phyloP scores from a whole-genome alignment of 1,140 invertebrate species.

The Planococcus citri region DNA sequence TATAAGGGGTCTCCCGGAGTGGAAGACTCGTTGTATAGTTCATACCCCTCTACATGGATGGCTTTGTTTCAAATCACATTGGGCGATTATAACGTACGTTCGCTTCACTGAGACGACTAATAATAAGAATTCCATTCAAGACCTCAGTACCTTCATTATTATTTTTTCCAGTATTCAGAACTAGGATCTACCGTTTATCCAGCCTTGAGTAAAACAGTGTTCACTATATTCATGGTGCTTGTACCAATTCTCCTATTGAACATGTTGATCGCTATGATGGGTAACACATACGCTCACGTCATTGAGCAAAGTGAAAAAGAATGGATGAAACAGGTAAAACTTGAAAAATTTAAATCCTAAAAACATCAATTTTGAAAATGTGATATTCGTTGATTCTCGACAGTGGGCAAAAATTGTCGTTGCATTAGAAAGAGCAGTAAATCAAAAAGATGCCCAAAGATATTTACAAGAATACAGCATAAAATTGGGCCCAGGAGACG shows the following conservation, averaged over 20 bases:
- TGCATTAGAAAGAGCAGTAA: slow-evolving; percentile 81
- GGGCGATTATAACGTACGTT: slow-evolving; percentile 89
- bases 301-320: slow-evolving; percentile 97
- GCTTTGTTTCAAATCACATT: slow-evolving; percentile 94
- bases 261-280: slow-evolving; percentile 99
- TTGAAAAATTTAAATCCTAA: neutral
- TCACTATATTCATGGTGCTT: slow-evolving; percentile 93
- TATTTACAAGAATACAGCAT: slow-evolving; percentile 93
- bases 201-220: slow-evolving; percentile 81
- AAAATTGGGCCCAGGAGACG: slow-evolving; percentile 69
- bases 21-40: slow-evolving; percentile 62
- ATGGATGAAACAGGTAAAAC: slow-evolving; percentile 84
- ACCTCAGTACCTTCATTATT: neutral
- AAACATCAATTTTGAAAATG: too few species aligned
- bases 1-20: slow-evolving; percentile 82
- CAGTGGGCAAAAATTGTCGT: slow-evolving; percentile 96
- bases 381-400: neutral
- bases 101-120: too few species aligned
- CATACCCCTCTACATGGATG: slow-evolving; percentile 89
- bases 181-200: slow-evolving; percentile 80
- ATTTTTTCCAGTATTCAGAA: slow-evolving; percentile 68
- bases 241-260: slow-evolving; percentile 92
- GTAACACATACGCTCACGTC: slow-evolving; percentile 93
- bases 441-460: slow-evolving; percentile 71
- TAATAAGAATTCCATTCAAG: neutral